phyloP scores from a whole-genome alignment of 2,113 vertebrate genomes.

The Urocitellus parryii region DNA sequence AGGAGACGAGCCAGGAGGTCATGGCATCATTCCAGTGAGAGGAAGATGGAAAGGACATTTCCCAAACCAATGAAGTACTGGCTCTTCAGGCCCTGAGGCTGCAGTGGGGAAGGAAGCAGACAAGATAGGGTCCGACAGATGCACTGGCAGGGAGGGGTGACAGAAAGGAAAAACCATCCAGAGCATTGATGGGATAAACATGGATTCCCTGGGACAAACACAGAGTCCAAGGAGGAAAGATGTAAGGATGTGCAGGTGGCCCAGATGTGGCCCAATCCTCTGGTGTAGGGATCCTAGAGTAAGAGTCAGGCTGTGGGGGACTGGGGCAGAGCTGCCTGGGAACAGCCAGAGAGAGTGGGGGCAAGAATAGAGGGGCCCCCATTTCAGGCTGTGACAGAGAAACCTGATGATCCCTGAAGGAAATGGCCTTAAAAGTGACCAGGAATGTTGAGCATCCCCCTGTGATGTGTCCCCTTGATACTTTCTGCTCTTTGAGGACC shows the following conservation, averaged over 20 bases:
- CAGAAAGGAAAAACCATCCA: not conserved
- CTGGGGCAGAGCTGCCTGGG: not conserved
- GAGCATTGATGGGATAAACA: not conserved
- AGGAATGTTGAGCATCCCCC: not conserved
- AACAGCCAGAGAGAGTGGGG: not conserved
- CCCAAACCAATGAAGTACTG: not conserved
- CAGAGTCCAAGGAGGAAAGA: not conserved
- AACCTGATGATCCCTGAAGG: not conserved
- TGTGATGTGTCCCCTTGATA: not conserved
- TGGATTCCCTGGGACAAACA: not conserved
- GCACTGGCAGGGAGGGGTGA: not conserved
- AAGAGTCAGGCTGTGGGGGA: not conserved
- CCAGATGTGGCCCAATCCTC: not conserved
- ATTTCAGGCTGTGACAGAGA: not conserved
- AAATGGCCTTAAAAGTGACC: not conserved
- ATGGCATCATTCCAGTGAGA: not conserved
- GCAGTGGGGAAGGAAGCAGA: not conserved
- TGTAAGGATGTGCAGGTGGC: too few species aligned
- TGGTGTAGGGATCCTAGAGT: not conserved
- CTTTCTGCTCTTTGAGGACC: not conserved
- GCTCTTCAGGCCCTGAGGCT: not conserved
- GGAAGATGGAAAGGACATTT: not conserved
- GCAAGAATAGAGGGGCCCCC: not conserved
- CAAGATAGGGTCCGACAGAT: not conserved
- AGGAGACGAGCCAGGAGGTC: not conserved